phyloP scores from a whole-genome alignment of 2,888 invertebrate genomes.

The Clivina fossor region DNA sequence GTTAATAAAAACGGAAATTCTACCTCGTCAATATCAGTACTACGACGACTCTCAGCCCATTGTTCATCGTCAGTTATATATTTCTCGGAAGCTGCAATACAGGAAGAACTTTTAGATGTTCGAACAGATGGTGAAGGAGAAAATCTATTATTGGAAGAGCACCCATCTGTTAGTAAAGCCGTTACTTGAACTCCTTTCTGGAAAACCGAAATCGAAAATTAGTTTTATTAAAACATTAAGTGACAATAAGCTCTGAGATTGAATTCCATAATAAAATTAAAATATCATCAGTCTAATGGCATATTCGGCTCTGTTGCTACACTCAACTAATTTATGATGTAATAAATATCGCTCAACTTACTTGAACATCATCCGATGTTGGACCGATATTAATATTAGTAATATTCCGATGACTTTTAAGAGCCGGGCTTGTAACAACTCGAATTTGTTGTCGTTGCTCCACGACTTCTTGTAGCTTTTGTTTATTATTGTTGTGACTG shows the following conservation, averaged over 20 bases:
- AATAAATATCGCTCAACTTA: constrained; percentile 56
- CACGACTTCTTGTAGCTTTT: neutral
- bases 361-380: constrained; percentile 19
- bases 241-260: neutral
- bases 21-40: constrained; percentile 12
- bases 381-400: constrained; percentile 69
- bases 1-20: too few species aligned
- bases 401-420: constrained; percentile 65
- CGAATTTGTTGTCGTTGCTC: constrained; percentile 32
- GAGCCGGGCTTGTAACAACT: constrained; percentile 52
- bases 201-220: constrained; percentile 56
- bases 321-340: constrained; percentile 40
- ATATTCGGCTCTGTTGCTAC: neutral
- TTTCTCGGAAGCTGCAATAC: constrained; percentile 51
- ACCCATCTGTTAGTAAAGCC: constrained; percentile 68
- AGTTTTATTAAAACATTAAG: neutral
- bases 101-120: constrained; percentile 55
- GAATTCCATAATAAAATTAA: neutral
- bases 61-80: constrained; percentile 47
- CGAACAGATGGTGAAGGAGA: constrained; percentile 59
- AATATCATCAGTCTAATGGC: too few species aligned
- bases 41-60: neutral
- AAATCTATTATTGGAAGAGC: too few species aligned
- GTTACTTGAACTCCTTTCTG: constrained; percentile 82
- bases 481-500: neutral